Base-by-base conservation (phyloP, 2,113 vertebrate species). In the Apodemus sylvaticus region DNA sequence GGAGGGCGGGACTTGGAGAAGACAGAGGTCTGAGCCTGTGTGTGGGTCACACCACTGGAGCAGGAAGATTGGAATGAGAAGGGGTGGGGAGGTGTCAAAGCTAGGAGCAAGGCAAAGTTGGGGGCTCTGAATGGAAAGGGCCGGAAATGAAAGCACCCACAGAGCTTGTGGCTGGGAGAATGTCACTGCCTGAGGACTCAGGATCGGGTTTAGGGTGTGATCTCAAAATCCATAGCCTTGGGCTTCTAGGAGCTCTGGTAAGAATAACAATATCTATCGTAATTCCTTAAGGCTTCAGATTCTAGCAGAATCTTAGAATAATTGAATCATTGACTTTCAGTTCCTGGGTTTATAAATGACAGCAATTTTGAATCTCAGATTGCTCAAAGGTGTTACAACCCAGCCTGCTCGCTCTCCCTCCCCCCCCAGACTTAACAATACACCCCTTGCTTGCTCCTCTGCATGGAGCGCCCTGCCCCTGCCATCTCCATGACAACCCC, bases 401-500 rank as follows among this genome's bases (percentile, higher is more conserved):
- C 89, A 45, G 79, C 29, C 81, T 1, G 26, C 81, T 64, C 81
- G 42, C 45, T 64, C 42, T 62, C 45, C 71, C 34, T 34, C 64
- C 22, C 60, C 24, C 83, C 19, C 0, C 2, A 12, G 14, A 42
- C 29, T 34, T 6, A 55, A 78, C 29, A 86, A 71, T 22, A 11
- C 0, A 39, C 81, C 26, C 74, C 42, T 42, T 16, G 20, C 90
- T 96, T 45, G 66, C 76, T 0, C 13, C 60, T 96, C 24, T 45
- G 48, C 48, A 60, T 78, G 36, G 34, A 6, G 24, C 24, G 82
- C 53, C 93, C 29, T 86, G 74, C 45, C 53, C 93, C 29, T 86
- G 74, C 45, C 34, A 74, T 96, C 86, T 91, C 95, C 83, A 94
- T 94, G 93, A 91, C 96, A 96, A 97, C 90, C 68, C 60, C n/a